A percentile compares a stretch with the other conserved stretches of the same genome.
phyloP scores from a whole-genome alignment of 1,140 invertebrate genomes.

The Cydia amplana region DNA sequence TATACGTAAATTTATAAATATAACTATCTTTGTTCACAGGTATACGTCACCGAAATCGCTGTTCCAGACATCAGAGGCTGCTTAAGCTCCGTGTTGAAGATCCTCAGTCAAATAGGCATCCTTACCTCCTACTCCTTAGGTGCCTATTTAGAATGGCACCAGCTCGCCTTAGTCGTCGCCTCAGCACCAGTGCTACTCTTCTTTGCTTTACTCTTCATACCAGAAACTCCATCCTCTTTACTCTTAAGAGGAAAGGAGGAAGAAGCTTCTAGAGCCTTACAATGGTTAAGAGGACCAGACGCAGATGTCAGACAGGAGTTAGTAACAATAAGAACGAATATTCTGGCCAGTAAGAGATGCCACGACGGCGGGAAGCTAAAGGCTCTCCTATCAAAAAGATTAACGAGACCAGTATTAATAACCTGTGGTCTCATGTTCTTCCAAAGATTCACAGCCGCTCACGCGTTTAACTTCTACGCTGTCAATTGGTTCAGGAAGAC shows the following conservation, averaged over 20 bases:
- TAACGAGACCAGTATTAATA: conserved; percentile 86
- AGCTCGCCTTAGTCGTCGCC: conserved; percentile 87
- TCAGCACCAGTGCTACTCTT: conserved; percentile 86
- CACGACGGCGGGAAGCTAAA: conserved; percentile 68
- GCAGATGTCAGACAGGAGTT: conserved; percentile 87
- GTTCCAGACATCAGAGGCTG: conserved; percentile 91
- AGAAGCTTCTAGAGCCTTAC: conserved; percentile 87
- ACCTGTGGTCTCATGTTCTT: conserved; percentile 93
- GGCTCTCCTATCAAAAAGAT: conserved; percentile 79
- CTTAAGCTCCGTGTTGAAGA: conserved; percentile 91
- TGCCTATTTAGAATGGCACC: conserved; percentile 89
- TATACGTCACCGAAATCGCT: conserved; percentile 95
- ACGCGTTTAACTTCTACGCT: conserved; percentile 91
- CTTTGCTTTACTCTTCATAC: conserved; percentile 85
- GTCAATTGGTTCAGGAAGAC: conserved; percentile 89
- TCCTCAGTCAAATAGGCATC: conserved; percentile 91
- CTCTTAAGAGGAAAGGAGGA: conserved; percentile 86
- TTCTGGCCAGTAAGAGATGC: conserved; percentile 78
- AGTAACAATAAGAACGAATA: conserved; percentile 84
- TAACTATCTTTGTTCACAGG: conserved; percentile 77
- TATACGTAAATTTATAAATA: not conserved
- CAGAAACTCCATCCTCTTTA: conserved; percentile 91
- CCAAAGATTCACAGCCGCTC: conserved; percentile 89
- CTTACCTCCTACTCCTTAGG: conserved; percentile 90
- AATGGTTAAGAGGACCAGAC: conserved; percentile 87